A percentile compares a stretch with the other conserved stretches of the same genome.
Conservation (phyloP, 2,797 vertebrate species). For the Cyprinodon diabolis region DNA sequence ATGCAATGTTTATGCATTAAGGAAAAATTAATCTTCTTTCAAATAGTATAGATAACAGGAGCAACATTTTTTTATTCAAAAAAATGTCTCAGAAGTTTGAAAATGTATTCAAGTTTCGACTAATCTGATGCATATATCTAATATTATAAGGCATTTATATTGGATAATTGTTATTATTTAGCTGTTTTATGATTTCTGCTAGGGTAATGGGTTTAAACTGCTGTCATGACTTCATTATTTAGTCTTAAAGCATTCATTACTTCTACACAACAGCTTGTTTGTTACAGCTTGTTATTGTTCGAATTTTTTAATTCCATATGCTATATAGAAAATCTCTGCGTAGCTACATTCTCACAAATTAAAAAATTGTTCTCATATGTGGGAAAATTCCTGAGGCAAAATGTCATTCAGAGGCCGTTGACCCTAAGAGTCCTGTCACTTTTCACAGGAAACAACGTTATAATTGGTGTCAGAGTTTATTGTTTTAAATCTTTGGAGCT, state of each 20-base stretch:
- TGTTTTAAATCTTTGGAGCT: constrained; percentile 33
- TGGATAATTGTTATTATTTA: background rate
- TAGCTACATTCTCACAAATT: constrained; percentile 9
- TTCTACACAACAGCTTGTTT: background rate
- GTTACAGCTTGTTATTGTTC: background rate
- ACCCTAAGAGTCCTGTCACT: constrained; percentile 35
- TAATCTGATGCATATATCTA: background rate
- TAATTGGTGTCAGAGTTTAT: constrained; percentile 38
- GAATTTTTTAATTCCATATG: background rate
- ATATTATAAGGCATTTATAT: background rate
- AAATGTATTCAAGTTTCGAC: background rate
- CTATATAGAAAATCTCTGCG: background rate
- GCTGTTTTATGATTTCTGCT: background rate
- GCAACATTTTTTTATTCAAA: background rate
- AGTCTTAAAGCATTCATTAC: background rate
- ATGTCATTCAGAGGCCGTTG: constrained; percentile 30
- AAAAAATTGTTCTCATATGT: constrained; percentile 5
- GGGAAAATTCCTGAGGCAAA: constrained; percentile 28
- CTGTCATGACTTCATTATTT: background rate
- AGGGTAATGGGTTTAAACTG: background rate
- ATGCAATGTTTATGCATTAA: background rate
- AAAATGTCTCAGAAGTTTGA: background rate
- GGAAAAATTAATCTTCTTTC: background rate
- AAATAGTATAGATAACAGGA: background rate
- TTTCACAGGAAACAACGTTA: constrained; percentile 18